Base-by-base conservation (phyloP, 2,113 vertebrate genomes). In the Scophthalmus maximus region DNA sequence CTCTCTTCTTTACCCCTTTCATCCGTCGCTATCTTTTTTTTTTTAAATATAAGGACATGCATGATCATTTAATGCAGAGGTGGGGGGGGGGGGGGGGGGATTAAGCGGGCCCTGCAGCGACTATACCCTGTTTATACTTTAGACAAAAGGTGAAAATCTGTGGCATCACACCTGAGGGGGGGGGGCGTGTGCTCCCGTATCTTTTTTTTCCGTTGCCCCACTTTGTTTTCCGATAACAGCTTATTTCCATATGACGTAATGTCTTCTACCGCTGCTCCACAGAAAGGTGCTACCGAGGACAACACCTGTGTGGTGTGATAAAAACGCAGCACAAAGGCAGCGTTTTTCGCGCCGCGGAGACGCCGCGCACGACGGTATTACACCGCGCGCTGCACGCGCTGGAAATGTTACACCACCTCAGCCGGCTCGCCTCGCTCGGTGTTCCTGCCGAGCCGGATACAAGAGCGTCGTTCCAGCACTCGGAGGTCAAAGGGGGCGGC, bases 61-160 rank as follows among this genome's bases (percentile, higher is more conserved):
- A 26, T 36, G 29, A 22, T 25, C 18, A 7, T 22, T 11, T 26
- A 15, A 32, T 20, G 5, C 3, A n/a, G 32, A 42, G 14, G 5
- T 14, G 34, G 8, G 18, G 6, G 27, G 0, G 17, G 4, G 20
- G 4, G 8, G 23, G 29, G 53, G 44, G 40, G 1, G 56, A 22
- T 63, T 22, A 56, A 26, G 15, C 17, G 29, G 26, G 32, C 50
- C 58, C 34, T 5, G 46, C 29, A 63, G 74, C 36, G 8, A 32
- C 64, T 49, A 18, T 30, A 53, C 79, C 47, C 42, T 0, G 27
- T 72, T 52, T 79, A 73, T 78, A 63, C 70, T 71, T 85, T 52
- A 70, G 47, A 73, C 51, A 57, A 22, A 80, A 63, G 53, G 60
- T 84, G 67, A 73, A n/a, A 10, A 80, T 80, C 77, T 57, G 8